Percentiles rank a stretch among this genome's conserved stretches.
These are phyloP conservation scores for Tinamus guttatus DNA, from an alignment of 2,113 vertebrate species.

Conservation along the genomic window DNA sequence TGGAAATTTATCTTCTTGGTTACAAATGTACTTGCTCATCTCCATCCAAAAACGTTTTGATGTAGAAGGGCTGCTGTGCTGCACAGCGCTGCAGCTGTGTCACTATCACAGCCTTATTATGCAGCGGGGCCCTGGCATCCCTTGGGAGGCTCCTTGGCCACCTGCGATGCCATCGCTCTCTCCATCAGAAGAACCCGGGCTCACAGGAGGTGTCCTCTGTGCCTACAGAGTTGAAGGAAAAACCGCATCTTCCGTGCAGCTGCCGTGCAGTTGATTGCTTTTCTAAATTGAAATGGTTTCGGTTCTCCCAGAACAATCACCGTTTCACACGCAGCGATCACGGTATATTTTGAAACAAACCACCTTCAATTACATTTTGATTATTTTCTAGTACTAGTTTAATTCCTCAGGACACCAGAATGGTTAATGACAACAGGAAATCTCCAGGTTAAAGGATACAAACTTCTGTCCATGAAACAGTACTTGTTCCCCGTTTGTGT, in stretches of 20 bases:
- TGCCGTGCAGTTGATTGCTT: accelerated
- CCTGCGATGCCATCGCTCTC: background rate
- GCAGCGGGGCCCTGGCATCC: background rate
- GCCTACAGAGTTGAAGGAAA: background rate
- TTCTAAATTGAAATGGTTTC: background rate
- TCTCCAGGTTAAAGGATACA: background rate
- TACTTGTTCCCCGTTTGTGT: background rate
- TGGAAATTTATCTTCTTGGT: background rate
- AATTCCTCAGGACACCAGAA: background rate
- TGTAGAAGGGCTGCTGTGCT: background rate
- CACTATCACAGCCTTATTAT: background rate
- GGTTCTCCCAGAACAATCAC: background rate
- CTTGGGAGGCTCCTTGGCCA: accelerated
- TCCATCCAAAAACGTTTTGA: background rate
- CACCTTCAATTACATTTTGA: background rate
- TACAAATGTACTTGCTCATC: background rate
- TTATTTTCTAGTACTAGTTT: background rate
- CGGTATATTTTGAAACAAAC: background rate
- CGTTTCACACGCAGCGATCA: background rate
- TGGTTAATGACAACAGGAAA: background rate
- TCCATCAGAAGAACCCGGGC: background rate
- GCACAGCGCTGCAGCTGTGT: background rate
- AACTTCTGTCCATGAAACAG: background rate
- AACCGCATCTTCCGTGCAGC: background rate
- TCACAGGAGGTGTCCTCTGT: background rate